These are phyloP conservation scores for Palythoa caribaeorum DNA, from an alignment of 92 coral and sea anemone species.

Conservation along the genomic window DNA sequence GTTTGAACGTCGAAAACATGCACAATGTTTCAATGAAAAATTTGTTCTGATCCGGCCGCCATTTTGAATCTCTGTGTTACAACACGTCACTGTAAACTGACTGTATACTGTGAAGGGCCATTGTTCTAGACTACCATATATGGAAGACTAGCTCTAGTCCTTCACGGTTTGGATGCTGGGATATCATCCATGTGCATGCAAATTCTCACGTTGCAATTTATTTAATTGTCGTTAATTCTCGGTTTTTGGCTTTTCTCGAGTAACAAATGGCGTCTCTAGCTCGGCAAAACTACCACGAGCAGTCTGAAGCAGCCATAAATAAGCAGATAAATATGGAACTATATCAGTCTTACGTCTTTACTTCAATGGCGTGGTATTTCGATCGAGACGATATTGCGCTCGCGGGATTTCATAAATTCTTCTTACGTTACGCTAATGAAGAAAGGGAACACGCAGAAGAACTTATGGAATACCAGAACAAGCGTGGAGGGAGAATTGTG, in stretches of 20 bases:
- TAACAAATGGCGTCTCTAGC: conserved; percentile 61
- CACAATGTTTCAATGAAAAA: conserved; percentile 7
- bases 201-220: neutral
- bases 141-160: conserved; percentile 20
- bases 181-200: neutral
- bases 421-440: conserved; percentile 84
- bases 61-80: neutral
- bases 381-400: conserved; percentile 98
- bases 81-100: conserved; percentile 43
- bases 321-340: conserved; percentile 99
- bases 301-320: conserved; percentile 96
- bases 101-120: neutral
- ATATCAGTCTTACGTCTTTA: conserved; percentile 91
- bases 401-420: conserved; percentile 89
- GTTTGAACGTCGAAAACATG: conserved; percentile 27
- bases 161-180: neutral
- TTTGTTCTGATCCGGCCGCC: conserved; percentile 39
- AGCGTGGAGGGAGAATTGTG: conserved; percentile 98
- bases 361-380: conserved; percentile 93
- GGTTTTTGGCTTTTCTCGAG: neutral
- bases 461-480: conserved; percentile 90
- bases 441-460: conserved; percentile 96
- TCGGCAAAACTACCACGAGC: conserved; percentile 96
- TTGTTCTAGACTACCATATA: conserved; percentile 15
- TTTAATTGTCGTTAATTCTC: neutral